These are phyloP conservation scores for Limanda limanda DNA, from an alignment of 2,113 vertebrate genomes.

Conservation along the genomic window DNA sequence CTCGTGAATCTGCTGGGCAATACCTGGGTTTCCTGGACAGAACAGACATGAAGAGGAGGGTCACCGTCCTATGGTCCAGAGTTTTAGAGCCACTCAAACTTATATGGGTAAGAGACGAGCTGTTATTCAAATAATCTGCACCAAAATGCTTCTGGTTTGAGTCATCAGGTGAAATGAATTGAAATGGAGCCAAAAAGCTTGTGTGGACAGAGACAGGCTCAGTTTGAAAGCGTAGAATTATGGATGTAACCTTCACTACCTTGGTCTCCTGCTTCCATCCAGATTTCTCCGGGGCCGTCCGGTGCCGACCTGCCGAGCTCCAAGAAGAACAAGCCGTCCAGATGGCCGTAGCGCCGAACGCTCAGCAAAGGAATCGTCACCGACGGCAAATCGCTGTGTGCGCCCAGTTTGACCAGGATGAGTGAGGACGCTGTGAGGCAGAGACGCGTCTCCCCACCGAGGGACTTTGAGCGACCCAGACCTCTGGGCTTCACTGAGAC, in stretches of 20 bases:
- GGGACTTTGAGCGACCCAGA: constrained; percentile 61
- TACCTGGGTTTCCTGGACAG: constrained; percentile 35
- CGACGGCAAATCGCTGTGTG: constrained; percentile 30
- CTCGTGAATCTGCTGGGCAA: constrained; percentile 72
- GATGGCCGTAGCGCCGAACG: constrained; percentile 72
- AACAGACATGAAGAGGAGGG: background rate
- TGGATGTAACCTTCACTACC: constrained; percentile 26
- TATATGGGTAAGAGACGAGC: too few relatives aligned
- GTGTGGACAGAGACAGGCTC: background rate
- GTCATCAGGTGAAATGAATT: background rate
- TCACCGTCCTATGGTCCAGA: background rate
- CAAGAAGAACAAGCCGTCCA: constrained; percentile 68
- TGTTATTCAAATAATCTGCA: too few relatives aligned
- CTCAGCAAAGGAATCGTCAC: constrained; percentile 62
- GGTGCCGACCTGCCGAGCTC: constrained; percentile 75
- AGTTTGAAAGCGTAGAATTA: background rate
- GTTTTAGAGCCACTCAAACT: background rate
- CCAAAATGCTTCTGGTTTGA: too few relatives aligned
- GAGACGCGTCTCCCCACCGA: constrained; percentile 65
- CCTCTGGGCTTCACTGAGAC: constrained; percentile 64
- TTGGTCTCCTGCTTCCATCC: constrained; percentile 70
- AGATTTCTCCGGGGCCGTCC: constrained; percentile 73
- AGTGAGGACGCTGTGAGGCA: constrained; percentile 71
- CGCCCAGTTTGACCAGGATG: constrained; percentile 53
- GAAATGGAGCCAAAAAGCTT: too few relatives aligned